Evolutionary conservation across 2,888 invertebrate genomes (phyloP).

Genomic region (Ctenicera cuprea): DNA sequence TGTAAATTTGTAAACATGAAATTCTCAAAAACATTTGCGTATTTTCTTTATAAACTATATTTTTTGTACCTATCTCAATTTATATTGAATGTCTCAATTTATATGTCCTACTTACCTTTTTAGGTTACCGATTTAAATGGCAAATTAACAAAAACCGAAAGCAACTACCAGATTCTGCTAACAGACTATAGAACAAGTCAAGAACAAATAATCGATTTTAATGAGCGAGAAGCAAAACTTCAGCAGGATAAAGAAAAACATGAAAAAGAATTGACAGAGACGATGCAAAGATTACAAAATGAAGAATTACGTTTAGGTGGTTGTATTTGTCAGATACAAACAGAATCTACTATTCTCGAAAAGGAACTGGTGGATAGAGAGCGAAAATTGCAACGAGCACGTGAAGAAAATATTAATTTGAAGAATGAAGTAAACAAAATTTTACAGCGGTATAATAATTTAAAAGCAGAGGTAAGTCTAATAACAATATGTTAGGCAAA

Average conservation of each 20-base stretch:
- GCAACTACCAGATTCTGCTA: conserved; percentile 33
- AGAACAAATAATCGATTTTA: conserved; percentile 41
- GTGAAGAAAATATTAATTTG: conserved; percentile 64
- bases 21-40: no score
- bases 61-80: no score
- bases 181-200: conserved; percentile 49
- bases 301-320: conserved; percentile 55
- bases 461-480: conserved; percentile 63
- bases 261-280: conserved; percentile 59
- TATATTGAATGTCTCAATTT: no score
- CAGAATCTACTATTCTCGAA: conserved; percentile 57
- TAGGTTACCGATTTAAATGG: conserved; percentile 62
- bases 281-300: conserved; percentile 54
- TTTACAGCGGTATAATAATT: conserved; percentile 61
- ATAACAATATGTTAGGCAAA: neutral
- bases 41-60: no score
- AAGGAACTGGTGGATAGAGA: conserved; percentile 57
- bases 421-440: conserved; percentile 65
- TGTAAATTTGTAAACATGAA: no score
- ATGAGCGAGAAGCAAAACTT: conserved; percentile 40
- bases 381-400: conserved; percentile 57
- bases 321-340: conserved; percentile 58
- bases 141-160: conserved; percentile 58
- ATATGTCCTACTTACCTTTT: conserved; percentile 23
- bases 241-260: conserved; percentile 57